Conservation (phyloP, 2,797 vertebrate species). For the Myiotriccus ornatus region DNA sequence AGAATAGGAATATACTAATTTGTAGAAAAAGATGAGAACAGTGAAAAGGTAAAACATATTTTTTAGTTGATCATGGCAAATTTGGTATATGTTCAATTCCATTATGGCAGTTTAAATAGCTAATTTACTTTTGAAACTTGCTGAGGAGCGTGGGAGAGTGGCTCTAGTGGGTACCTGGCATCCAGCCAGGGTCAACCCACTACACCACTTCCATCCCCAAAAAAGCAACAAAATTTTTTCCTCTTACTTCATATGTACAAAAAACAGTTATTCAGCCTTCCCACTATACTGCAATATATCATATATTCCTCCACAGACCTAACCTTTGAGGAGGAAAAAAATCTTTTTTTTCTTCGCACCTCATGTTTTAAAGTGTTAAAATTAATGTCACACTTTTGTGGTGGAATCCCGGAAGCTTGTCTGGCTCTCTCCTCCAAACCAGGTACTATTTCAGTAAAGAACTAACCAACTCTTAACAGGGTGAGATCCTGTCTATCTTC, state of each 20-base stretch:
- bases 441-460: neutral
- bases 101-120: neutral
- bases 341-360: neutral
- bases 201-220: rapidly evolving
- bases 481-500: neutral
- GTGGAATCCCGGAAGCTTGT: neutral
- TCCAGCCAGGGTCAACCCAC: too few species aligned
- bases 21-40: neutral
- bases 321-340: neutral
- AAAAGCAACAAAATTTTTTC: neutral
- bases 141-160: too few species aligned
- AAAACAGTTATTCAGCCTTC: neutral
- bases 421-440: neutral
- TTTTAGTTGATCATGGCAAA: neutral
- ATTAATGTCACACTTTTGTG: neutral
- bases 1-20: neutral
- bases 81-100: neutral
- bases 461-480: neutral
- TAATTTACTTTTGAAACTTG: neutral
- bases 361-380: neutral
- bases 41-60: neutral
- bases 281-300: neutral
- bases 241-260: neutral
- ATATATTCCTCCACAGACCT: neutral
- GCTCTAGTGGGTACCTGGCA: too few species aligned